Conservation (phyloP, 2,888 invertebrate genomes). For the Papilio elwesi region DNA sequence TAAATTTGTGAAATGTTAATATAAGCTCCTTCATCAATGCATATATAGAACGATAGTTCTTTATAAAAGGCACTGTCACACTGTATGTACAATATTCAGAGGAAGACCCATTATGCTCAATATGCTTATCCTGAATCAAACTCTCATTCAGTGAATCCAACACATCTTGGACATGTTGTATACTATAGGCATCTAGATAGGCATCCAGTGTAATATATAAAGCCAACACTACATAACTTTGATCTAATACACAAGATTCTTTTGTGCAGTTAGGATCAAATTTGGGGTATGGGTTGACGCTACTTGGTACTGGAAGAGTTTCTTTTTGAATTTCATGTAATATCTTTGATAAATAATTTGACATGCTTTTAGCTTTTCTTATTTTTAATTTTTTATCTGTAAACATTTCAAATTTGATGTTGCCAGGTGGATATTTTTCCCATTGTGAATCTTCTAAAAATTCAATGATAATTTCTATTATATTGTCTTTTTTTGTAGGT, state of each 20-base stretch:
- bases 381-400: slow-evolving; percentile 50
- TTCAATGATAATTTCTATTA: slow-evolving; percentile 58
- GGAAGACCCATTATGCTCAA: slow-evolving; percentile 23
- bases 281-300: slow-evolving; percentile 53
- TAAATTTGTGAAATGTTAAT: slow-evolving; percentile 52
- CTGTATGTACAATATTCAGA: slow-evolving; percentile 54
- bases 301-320: slow-evolving; percentile 23
- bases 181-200: slow-evolving; percentile 68
- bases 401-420: slow-evolving; percentile 48
- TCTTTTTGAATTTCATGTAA: slow-evolving; percentile 44
- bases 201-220: slow-evolving; percentile 68
- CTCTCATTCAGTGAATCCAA: slow-evolving; percentile 62
- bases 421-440: slow-evolving; percentile 52
- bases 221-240: slow-evolving; percentile 58
- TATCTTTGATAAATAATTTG: slow-evolving; percentile 55
- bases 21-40: slow-evolving; percentile 60
- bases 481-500: slow-evolving; percentile 55
- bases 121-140: slow-evolving; percentile 40
- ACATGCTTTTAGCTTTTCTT: slow-evolving; percentile 53
- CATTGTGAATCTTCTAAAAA: slow-evolving; percentile 60
- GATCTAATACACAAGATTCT: slow-evolving; percentile 42
- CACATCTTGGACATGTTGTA: slow-evolving; percentile 63
- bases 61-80: slow-evolving; percentile 65
- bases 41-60: slow-evolving; percentile 64
- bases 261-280: slow-evolving; percentile 43